These are phyloP conservation scores for Poecile atricapillus DNA, from an alignment of 2,113 vertebrate species.

Conservation along the genomic window DNA sequence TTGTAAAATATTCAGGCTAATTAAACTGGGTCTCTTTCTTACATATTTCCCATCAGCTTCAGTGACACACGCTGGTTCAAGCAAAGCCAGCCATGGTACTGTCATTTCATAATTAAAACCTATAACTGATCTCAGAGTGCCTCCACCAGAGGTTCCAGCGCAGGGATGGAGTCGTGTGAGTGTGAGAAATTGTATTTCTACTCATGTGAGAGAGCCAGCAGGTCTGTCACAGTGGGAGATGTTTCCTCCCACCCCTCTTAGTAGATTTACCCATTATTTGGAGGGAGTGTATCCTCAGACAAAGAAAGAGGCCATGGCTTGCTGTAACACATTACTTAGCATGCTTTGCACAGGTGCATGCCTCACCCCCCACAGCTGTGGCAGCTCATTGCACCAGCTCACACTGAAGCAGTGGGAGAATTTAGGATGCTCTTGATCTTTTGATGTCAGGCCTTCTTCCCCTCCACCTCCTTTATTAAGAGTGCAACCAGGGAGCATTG, in stretches of 20 bases:
- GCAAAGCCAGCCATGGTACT: slow-evolving; percentile 46
- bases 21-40: slow-evolving; percentile 68
- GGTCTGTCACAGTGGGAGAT: background rate
- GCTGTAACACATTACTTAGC: background rate
- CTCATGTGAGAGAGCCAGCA: background rate
- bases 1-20: slow-evolving; percentile 74
- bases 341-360: background rate
- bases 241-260: background rate
- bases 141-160: slow-evolving; percentile 6
- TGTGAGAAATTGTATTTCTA: background rate
- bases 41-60: slow-evolving; percentile 60
- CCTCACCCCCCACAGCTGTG: background rate
- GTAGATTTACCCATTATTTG: background rate
- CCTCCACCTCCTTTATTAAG: background rate
- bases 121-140: slow-evolving; percentile 16
- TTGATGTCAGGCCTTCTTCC: background rate
- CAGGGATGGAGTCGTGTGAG: background rate
- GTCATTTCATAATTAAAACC: slow-evolving; percentile 70
- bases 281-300: background rate
- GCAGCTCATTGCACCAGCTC: background rate
- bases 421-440: background rate
- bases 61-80: slow-evolving; percentile 56
- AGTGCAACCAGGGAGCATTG: rapidly evolving
- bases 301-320: background rate
- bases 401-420: background rate